phyloP scores from a whole-genome alignment of 2,113 vertebrate genomes.

The Pandion haliaetus region DNA sequence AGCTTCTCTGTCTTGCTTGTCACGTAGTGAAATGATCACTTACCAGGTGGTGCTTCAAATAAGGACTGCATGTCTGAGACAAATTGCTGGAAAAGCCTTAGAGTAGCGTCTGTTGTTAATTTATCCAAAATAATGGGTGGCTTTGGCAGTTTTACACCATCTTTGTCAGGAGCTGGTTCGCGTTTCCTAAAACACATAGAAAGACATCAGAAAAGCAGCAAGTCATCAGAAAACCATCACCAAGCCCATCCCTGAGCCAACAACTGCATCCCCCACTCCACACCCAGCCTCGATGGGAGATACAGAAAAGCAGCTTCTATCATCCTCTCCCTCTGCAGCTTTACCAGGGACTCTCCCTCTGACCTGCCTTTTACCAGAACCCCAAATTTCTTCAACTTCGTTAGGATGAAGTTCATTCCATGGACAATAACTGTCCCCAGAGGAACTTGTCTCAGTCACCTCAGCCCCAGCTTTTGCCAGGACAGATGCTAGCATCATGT shows the following conservation, averaged over 20 bases:
- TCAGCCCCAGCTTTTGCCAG: not conserved
- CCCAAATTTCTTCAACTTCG: not conserved
- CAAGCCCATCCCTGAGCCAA: not conserved
- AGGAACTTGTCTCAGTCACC: not conserved
- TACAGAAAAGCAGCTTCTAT: not conserved
- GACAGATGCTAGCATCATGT: not conserved
- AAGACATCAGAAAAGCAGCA: not conserved
- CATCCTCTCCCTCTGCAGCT: not conserved
- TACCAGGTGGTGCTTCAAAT: not conserved
- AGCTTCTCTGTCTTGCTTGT: not conserved
- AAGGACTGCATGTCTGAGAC: accelerated
- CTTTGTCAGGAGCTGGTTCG: accelerated
- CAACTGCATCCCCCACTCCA: not conserved
- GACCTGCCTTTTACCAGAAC: not conserved
- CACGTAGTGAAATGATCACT: not conserved
- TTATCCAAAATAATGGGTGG: not conserved
- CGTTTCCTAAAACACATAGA: not conserved
- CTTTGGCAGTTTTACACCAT: accelerated
- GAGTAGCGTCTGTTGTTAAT: accelerated
- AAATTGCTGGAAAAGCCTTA: not conserved
- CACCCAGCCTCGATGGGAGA: not conserved
- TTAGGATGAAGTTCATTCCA: not conserved
- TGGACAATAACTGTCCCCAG: not conserved
- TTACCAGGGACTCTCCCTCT: not conserved
- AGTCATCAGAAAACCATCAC: not conserved